Base-by-base conservation (phyloP, 2,113 vertebrate genomes). In the Ceyx cyanopectus region DNA sequence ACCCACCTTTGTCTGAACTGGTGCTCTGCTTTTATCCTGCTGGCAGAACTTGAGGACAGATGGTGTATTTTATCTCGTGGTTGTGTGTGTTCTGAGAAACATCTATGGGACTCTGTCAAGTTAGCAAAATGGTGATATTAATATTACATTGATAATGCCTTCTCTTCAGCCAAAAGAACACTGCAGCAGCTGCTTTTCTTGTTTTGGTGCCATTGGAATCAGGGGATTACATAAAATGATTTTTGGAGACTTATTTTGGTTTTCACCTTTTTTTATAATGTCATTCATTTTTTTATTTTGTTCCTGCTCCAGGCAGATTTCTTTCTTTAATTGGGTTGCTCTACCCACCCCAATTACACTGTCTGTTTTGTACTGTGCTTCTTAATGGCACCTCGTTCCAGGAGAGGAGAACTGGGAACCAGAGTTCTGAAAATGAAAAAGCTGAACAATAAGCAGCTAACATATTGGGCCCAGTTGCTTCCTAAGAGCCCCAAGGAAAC, bases 1-100 rank as follows among this genome's bases (percentile, higher is more conserved):
- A 90, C 93, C 90, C 88, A 93, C 93, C 82, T 93, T 90, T 91
- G 85, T 65, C 79, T 94, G 75, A 89, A 92, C 92, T 29, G n/a
- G 69, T 62, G 60, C 85, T 94, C 72, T 3, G 30, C 82, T 94
- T 89, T 60, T 79, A 78, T 89, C 85, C 51, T 93, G 72, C 94
- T 90, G 87, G 85, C 90, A 94, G 76, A 85, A 82, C 79, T 94
- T 54, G 81, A 61, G 77, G 85, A 91, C 88, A 95, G 94, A 96
- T 95, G 90, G 85, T 83, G 24, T 85, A 81, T 80, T 93, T 95
- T 93, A 78, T 91, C 68, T 85, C 60, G 22, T 90, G 89, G 16
- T 94, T 95, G 83, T 63, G 13, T 81, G 90, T 81, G 40, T 90
- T 95, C 82, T 77, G 79, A 85, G 85, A 94, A 91, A 90, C 72